Percentiles rank a stretch among this genome's conserved stretches.
Conservation (phyloP, 2,113 vertebrate species). For the Cynopterus brachyotis region DNA sequence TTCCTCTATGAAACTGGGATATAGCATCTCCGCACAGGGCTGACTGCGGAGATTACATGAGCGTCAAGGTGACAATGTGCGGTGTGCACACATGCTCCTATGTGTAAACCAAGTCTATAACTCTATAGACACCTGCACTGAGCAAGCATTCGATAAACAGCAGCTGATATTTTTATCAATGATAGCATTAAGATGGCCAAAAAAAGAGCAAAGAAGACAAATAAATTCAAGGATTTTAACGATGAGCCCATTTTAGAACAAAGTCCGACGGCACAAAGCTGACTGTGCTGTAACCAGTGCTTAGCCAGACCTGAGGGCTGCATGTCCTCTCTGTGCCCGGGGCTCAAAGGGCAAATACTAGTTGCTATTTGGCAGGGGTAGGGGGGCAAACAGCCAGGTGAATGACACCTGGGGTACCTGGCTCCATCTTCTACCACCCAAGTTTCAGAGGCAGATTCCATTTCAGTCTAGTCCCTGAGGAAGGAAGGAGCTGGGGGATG, state of each 20-base stretch:
- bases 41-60: not conserved
- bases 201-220: not conserved
- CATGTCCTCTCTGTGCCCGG: rapidly evolving
- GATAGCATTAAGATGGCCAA: not conserved
- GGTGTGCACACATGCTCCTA: not conserved
- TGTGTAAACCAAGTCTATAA: not conserved
- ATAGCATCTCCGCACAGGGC: not conserved
- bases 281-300: not conserved
- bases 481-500: not conserved
- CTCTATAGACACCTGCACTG: not conserved
- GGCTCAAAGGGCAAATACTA: not conserved
- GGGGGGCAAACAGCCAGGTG: not conserved
- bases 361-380: rapidly evolving
- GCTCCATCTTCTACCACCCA: not conserved
- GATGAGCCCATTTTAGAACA: not conserved
- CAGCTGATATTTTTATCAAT: not conserved
- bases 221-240: not conserved
- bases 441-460: not conserved
- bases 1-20: not conserved
- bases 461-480: not conserved
- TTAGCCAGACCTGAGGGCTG: not conserved
- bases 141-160: not conserved
- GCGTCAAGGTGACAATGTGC: not conserved
- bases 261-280: not conserved
- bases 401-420: not conserved